A percentile compares a stretch with the other conserved stretches of the same genome.
Conservation (phyloP, 2,113 vertebrate genomes). For the Eulemur rufifrons region DNA sequence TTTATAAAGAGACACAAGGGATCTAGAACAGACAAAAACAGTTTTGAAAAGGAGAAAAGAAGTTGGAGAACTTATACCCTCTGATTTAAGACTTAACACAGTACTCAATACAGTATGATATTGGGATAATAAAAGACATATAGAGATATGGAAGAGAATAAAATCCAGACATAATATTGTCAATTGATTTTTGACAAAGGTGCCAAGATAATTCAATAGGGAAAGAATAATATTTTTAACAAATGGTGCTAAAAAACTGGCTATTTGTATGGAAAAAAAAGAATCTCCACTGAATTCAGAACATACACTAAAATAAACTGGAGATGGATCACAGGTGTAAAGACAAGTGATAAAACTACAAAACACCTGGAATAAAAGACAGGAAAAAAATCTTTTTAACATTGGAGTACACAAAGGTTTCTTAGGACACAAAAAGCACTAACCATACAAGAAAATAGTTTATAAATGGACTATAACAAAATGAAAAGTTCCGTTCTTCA, state of each 20-base stretch:
- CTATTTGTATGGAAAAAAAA: background rate
- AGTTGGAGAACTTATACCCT: background rate
- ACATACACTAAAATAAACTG: background rate
- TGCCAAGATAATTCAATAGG: background rate
- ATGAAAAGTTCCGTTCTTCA: background rate
- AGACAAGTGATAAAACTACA: background rate
- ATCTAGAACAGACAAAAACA: background rate
- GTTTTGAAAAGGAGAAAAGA: conserved; percentile 21
- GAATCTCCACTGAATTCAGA: background rate
- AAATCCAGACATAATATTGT: background rate
- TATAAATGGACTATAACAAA: background rate
- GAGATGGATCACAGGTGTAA: background rate
- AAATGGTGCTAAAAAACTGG: background rate
- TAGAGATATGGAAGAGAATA: background rate
- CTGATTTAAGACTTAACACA: background rate
- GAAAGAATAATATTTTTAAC: background rate
- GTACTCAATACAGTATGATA: background rate
- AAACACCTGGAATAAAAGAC: background rate
- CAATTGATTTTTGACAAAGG: background rate
- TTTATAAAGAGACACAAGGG: background rate
- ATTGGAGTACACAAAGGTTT: background rate
- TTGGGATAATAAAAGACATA: background rate
- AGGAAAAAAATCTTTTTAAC: background rate
- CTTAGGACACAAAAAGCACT: background rate
- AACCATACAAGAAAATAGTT: background rate